Conservation (phyloP, 2,113 vertebrate genomes). For the Rhizomys pruinosus region DNA sequence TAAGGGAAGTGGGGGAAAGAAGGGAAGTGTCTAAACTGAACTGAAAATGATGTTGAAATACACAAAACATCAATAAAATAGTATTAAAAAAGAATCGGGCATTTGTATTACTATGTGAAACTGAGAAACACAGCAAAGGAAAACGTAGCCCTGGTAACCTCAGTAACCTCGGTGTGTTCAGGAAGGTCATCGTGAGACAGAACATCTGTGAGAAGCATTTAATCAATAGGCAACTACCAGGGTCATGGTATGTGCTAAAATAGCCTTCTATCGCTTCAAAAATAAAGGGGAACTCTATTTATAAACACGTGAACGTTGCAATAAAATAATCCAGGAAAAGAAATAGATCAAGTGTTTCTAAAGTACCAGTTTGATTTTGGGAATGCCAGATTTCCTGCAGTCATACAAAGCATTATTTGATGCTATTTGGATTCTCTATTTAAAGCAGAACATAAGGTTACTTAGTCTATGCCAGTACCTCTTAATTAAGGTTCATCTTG, state of each 20-base stretch:
- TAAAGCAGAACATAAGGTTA: slow-evolving; percentile 1
- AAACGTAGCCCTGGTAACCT: not conserved
- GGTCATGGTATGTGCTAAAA: not conserved
- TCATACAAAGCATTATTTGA: not conserved
- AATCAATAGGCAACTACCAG: not conserved
- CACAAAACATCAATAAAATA: no score
- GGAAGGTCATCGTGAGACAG: not conserved
- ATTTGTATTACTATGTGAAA: not conserved
- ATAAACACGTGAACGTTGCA: not conserved
- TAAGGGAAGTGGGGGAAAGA: no score
- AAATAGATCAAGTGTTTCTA: not conserved
- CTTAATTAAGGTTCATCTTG: slow-evolving; percentile 5
- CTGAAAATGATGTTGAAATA: no score
- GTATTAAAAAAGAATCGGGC: no score
- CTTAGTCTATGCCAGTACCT: not conserved
- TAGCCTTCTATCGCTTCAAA: not conserved
- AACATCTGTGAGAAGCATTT: not conserved
- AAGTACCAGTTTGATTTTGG: slow-evolving; percentile 39
- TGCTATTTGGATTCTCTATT: slow-evolving; percentile 1
- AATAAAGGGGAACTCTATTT: not conserved
- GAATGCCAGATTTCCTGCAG: not conserved
- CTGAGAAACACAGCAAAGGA: not conserved
- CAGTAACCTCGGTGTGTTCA: not conserved
- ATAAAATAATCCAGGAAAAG: not conserved
- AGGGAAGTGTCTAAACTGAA: no score